Base-by-base conservation (phyloP, 2,113 vertebrate species). In the Prionailurus viverrinus region DNA sequence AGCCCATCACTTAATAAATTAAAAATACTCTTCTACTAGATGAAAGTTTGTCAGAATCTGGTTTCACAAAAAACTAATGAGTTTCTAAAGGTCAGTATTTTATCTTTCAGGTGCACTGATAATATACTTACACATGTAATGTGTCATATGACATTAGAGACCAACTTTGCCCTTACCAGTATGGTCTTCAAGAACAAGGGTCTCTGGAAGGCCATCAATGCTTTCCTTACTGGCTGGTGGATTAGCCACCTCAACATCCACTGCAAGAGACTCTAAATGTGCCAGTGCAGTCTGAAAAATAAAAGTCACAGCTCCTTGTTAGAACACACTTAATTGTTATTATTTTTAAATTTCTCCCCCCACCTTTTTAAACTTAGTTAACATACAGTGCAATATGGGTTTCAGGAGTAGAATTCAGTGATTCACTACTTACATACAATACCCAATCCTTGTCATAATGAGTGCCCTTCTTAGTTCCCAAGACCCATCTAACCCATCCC, bases 221-320 rank as follows among this genome's bases (percentile, higher is more conserved):
- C 98, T 98, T 92, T 99, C 99, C 92, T 99, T 98, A 2, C 98
- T 96, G 83, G 99, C 99, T 81, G 99, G 99, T 71, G 99, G 99
- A 79, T 99, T 98, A 76, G 98, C 98, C 69, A 99, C 98, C 48
- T 99, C 99, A 84, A 97, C 96, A 91, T 98, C 98, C 73, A 99
- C 97, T 58, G 98, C 98, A 51, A 99, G 96, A 87, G 98, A 98
- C 61, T 99, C 99, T 93, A 99, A 93, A 36, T 99, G 98, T 31
- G 98, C 99, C 93, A 99, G 51, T 23, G 99, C 98, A 66, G 96
- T 97, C 99, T 99, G 96, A 90, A 98, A 98, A 93, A 31, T 9
- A 97, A 91, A 97, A 36, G 88, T 8, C 48, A 97, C 19, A 27
- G 36, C 80, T 51, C 83, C 48, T 89, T 88, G 94, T 51, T 96